Evolutionary conservation across 1,140 invertebrate genomes (phyloP).

Genomic region (Hyles vespertilio): DNA sequence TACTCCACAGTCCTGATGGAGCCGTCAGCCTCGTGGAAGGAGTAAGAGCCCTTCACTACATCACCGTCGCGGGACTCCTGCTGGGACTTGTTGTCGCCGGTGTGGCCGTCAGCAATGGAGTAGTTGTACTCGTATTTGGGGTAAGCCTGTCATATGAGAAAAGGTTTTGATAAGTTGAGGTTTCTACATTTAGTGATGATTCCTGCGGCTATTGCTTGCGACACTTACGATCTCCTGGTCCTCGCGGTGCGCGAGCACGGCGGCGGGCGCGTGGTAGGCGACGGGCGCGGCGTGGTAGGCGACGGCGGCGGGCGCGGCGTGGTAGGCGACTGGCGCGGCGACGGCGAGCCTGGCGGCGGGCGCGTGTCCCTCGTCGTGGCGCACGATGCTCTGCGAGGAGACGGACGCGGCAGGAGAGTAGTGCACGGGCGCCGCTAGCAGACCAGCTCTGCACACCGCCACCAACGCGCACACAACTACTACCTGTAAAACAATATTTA

Average conservation of each 20-base stretch:
- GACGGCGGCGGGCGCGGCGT: slow-evolving; percentile 52
- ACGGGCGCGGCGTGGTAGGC: slow-evolving; percentile 71
- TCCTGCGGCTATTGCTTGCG: no score
- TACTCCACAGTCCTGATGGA: slow-evolving; percentile 22
- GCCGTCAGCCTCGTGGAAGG: slow-evolving; percentile 20
- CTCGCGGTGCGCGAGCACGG: slow-evolving; percentile 38
- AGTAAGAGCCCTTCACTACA: slow-evolving; percentile 55
- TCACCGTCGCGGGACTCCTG: slow-evolving; percentile 66
- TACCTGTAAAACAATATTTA: slow-evolving; percentile 29
- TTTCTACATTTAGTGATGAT: no score
- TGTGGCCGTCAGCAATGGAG: slow-evolving; percentile 16
- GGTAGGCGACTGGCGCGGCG: slow-evolving; percentile 56
- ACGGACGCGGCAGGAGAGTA: slow-evolving; percentile 47
- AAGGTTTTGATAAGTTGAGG: neutral
- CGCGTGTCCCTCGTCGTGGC: slow-evolving; percentile 40
- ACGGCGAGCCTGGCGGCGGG: slow-evolving; percentile 64
- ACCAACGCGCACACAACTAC: slow-evolving; percentile 43
- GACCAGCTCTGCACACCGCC: slow-evolving; percentile 44
- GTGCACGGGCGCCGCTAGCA: slow-evolving; percentile 37
- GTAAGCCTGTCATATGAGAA: slow-evolving; percentile 8
- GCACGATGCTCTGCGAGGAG: slow-evolving; percentile 53
- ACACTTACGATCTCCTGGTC: slow-evolving; percentile 9
- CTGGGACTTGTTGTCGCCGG: slow-evolving; percentile 59
- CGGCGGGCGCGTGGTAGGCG: slow-evolving; percentile 54
- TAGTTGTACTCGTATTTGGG: slow-evolving; percentile 22